phyloP scores from a whole-genome alignment of 2,797 vertebrate species.

The Atherinosoma microstoma region DNA sequence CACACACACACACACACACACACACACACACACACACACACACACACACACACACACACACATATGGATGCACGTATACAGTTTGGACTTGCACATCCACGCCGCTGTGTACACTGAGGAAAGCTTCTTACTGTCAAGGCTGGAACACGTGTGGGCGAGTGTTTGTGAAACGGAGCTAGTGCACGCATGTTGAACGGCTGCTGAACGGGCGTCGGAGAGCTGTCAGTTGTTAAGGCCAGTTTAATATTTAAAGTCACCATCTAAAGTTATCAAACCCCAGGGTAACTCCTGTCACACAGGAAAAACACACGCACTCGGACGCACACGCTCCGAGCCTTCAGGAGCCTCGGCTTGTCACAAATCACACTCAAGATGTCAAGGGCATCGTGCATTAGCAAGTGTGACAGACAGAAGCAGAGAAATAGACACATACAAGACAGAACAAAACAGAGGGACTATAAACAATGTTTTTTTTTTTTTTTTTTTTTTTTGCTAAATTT shows the following conservation, averaged over 20 bases:
- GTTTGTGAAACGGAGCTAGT: constrained; percentile 56
- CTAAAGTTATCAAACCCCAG: constrained; percentile 71
- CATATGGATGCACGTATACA: constrained; percentile 22
- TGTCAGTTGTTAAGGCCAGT: constrained; percentile 75
- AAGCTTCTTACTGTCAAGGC: constrained; percentile 80
- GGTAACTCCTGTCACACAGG: constrained; percentile 66
- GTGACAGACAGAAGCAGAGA: constrained; percentile 68
- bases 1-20: constrained; percentile 14
- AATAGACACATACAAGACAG: constrained; percentile 45
- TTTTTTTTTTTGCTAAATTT: constrained; percentile 10
- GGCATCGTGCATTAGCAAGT: constrained; percentile 70
- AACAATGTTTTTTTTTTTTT: constrained; percentile 21
- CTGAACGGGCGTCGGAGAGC: constrained; percentile 68
- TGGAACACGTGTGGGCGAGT: constrained; percentile 75
- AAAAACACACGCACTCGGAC: constrained; percentile 37
- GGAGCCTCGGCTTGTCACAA: constrained; percentile 77
- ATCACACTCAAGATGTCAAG: constrained; percentile 80
- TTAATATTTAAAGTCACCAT: constrained; percentile 81
- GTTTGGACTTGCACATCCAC: constrained; percentile 42
- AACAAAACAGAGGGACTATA: constrained; percentile 16
- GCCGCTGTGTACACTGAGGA: constrained; percentile 52
- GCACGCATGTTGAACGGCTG: constrained; percentile 64
- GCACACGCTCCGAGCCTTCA: constrained; percentile 64
- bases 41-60: constrained; percentile 20
- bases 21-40: constrained; percentile 9